Evolutionary conservation across 2,797 vertebrate genomes (phyloP).

Genomic region (Sebastes reedi): DNA sequence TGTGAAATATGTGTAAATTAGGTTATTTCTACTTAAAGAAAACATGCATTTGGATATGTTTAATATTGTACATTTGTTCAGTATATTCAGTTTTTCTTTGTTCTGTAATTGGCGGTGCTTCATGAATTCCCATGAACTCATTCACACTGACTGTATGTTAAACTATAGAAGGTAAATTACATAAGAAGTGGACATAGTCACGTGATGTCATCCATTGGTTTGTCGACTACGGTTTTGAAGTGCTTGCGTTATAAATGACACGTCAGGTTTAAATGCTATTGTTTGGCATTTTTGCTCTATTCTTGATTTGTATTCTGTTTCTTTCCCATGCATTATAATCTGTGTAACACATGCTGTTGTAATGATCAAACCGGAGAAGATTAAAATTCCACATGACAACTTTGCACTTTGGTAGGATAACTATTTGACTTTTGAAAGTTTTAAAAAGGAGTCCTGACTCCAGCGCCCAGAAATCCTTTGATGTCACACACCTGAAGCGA

Average conservation of each 20-base stretch:
- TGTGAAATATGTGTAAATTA: not conserved
- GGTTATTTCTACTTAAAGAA: not conserved
- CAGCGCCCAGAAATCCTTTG: not conserved
- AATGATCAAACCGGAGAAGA: not conserved
- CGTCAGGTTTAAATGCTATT: not conserved
- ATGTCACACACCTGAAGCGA: not conserved
- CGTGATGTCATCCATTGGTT: too few relatives aligned
- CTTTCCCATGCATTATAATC: not conserved
- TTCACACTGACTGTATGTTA: not conserved
- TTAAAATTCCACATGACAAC: not conserved
- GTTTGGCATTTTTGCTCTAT: not conserved
- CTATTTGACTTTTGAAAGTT: not conserved
- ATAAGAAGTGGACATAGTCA: too few relatives aligned
- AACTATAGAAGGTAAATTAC: fast-evolving
- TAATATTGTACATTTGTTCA: not conserved
- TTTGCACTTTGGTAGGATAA: not conserved
- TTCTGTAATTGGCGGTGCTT: not conserved
- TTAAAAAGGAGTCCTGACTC: not conserved
- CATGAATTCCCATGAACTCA: not conserved
- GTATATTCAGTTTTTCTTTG: not conserved
- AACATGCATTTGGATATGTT: not conserved
- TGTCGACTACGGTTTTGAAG: too few relatives aligned
- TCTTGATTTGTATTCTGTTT: not conserved
- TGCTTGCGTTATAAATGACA: not conserved
- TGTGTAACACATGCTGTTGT: not conserved